Percentiles rank a stretch among this genome's conserved stretches.
These are phyloP conservation scores for Zaprionus lineosus DNA, from an alignment of 2,888 invertebrate genomes.

Conservation along the genomic window DNA sequence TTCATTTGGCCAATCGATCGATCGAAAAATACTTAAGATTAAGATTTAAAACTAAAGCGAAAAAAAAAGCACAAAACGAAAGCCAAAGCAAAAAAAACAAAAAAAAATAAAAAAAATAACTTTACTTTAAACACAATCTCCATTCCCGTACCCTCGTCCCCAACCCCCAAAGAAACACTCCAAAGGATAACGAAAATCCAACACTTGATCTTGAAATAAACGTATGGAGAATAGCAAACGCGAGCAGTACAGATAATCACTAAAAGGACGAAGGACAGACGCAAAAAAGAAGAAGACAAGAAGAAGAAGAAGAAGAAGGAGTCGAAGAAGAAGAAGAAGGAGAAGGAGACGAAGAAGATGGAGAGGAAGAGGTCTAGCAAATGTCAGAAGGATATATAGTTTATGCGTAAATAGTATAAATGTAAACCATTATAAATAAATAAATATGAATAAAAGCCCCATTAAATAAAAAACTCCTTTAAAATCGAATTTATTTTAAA, in stretches of 20 bases:
- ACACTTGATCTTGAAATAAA: conserved; percentile 39
- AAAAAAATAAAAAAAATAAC: conserved; percentile 2
- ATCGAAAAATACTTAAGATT: conserved; percentile 48
- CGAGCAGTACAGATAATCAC: conserved; percentile 29
- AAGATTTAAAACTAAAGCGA: no score
- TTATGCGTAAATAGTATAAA: conserved; percentile 70
- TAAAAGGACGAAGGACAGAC: no score
- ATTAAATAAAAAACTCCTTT: conserved; percentile 42
- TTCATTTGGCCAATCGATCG: conserved; percentile 21
- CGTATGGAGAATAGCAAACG: neutral
- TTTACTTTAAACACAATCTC: neutral
- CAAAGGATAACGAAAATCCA: conserved; percentile 8
- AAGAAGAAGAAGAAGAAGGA: no score
- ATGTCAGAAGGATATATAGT: conserved; percentile 14
- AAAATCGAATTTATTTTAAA: no score
- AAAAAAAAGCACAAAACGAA: conserved; percentile 13
- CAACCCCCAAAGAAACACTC: no score
- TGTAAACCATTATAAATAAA: conserved; percentile 60
- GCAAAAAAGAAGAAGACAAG: no score
- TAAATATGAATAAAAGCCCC: conserved; percentile 67
- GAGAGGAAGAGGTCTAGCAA: conserved; percentile 3
- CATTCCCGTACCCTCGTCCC: no score
- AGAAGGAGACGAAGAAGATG: neutral
- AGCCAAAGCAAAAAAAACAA: conserved; percentile 8
- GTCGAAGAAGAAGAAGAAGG: no score